Evolutionary conservation across 1,140 invertebrate species (phyloP), one percentile per base, ranked within the genome.

Genomic region (Eupristina koningsbergeri): DNA sequence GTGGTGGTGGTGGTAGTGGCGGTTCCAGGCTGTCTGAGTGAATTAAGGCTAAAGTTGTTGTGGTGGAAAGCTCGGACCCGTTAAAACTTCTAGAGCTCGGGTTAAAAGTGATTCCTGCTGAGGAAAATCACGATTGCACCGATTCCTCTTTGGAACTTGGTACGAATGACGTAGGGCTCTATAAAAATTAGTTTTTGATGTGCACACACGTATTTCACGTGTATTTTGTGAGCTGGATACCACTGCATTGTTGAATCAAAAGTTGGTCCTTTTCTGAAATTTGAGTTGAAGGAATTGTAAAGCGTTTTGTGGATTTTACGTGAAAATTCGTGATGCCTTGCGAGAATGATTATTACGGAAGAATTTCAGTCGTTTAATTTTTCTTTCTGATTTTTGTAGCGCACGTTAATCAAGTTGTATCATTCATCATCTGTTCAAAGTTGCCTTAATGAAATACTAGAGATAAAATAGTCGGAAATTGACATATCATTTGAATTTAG

Each of bases 11-110:
- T n/a, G n/a, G n/a, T n/a, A n/a, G 47, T 2, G 8, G 47, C 6
- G 47, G 47, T 61, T 63, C 15, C 67, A 3, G 3, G 58, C 7
- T 1, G 36, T 29, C 9, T 11, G 17, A 11, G 74, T 69, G 86
- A 86, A 22, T 50, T 87, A 87, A 89, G 84, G 87, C 71, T 81
- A 87, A 89, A 89, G 88, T 89, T 89, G 82, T 81, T 73, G 61
- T 53, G 80, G 79, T 61, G 29, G 45, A 80, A 78, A 78, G 74
- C 89, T 88, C 58, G 86, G 88, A 88, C 84, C 88, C 86, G 88
- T 89, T 90, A 89, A 90, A 90, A 89, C 87, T 90, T 90, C 86
- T 26, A 82, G 61, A 58, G 41, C 15, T 41, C 19, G 69, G 71
- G 26, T 26, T 26, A 29, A 63, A 88, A 88, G 89, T 86, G 88